Evolutionary conservation across 2,888 invertebrate genomes (phyloP).

Genomic region (Eristalinus sepulchralis): DNA sequence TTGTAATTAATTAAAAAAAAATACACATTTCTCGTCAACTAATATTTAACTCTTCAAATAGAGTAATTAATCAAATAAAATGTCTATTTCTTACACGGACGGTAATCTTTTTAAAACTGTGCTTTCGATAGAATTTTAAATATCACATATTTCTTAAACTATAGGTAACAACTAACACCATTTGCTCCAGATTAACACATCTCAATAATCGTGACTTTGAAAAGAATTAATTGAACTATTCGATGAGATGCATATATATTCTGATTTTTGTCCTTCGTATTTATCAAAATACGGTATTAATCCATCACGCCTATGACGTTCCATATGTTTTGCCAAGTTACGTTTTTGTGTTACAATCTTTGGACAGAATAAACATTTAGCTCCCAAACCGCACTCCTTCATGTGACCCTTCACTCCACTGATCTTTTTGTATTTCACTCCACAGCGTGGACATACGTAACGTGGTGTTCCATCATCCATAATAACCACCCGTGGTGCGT

Average conservation of each 20-base stretch:
- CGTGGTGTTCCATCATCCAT: slow-evolving; percentile 74
- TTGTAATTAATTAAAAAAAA: too few relatives aligned
- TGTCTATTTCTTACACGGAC: not conserved
- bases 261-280: slow-evolving; percentile 2
- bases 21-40: not conserved
- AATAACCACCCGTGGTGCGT: slow-evolving; percentile 69
- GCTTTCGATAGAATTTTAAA: slow-evolving; percentile 2
- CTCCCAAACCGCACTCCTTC: slow-evolving; percentile 75
- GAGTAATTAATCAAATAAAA: not conserved
- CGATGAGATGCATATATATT: not conserved
- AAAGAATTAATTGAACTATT: not conserved
- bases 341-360: slow-evolving; percentile 75
- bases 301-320: slow-evolving; percentile 68
- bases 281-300: slow-evolving; percentile 42
- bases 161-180: slow-evolving; percentile 30
- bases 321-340: slow-evolving; percentile 74
- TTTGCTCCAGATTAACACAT: not conserved
- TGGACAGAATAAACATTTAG: slow-evolving; percentile 74
- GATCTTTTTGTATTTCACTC: slow-evolving; percentile 75
- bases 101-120: not conserved
- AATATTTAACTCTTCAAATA: not conserved
- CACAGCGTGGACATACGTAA: slow-evolving; percentile 74
- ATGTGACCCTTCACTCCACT: slow-evolving; percentile 73
- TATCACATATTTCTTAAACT: slow-evolving; percentile 35
- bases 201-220: not conserved